phyloP scores from a whole-genome alignment of 2,113 vertebrate species.

The Halcyon malimbica region DNA sequence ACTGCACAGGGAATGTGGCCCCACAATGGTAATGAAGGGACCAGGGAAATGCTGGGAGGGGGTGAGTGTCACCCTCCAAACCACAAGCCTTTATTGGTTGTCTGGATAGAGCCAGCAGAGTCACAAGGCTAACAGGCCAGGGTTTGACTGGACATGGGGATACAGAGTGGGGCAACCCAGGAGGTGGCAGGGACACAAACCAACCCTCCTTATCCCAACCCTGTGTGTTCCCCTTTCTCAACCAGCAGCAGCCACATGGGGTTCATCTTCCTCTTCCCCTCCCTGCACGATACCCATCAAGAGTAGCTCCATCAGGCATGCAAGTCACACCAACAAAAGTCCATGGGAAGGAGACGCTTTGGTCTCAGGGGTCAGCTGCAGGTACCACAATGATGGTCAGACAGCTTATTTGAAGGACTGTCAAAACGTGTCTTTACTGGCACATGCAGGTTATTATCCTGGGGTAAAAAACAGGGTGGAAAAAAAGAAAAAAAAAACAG shows the following conservation, averaged over 20 bases:
- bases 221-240: background rate
- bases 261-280: background rate
- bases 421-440: background rate
- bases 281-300: background rate
- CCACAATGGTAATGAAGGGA: background rate
- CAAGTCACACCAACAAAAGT: background rate
- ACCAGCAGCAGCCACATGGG: background rate
- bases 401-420: background rate
- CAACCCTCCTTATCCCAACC: background rate
- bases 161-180: background rate
- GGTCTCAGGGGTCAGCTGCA: background rate
- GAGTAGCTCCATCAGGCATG: background rate
- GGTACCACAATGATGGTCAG: background rate
- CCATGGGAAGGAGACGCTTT: background rate
- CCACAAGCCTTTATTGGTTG: background rate
- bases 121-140: background rate
- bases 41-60: background rate
- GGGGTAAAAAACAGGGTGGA: background rate
- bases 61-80: background rate
- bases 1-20: background rate
- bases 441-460: background rate
- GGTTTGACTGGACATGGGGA: background rate
- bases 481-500: background rate
- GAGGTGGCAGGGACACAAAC: background rate
- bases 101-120: background rate